Evolutionary conservation across 2,888 invertebrate genomes (phyloP).

Genomic region (Conistra vaccinii): DNA sequence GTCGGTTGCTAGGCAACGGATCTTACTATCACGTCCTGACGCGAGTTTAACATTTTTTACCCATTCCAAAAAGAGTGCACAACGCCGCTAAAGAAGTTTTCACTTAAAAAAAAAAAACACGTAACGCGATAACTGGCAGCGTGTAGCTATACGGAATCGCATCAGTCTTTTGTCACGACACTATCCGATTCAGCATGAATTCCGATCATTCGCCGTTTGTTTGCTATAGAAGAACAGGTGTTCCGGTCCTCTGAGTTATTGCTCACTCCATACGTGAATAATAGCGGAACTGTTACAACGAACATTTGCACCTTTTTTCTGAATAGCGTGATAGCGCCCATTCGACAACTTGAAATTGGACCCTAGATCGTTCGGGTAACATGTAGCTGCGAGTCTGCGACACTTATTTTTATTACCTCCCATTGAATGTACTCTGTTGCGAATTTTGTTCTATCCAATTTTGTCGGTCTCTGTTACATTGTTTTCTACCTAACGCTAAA

Average conservation of each 20-base stretch:
- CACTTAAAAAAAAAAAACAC: conserved; percentile 13
- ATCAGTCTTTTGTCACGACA: conserved; percentile 61
- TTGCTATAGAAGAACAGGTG: conserved; percentile 79
- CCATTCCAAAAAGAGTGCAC: no score
- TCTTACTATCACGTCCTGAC: no score
- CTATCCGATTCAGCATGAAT: conserved; percentile 61
- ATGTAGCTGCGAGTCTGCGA: conserved; percentile 19
- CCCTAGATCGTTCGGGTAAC: conserved; percentile 19
- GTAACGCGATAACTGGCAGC: conserved; percentile 29
- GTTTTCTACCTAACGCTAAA: conserved; percentile 47
- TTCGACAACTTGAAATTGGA: conserved; percentile 32
- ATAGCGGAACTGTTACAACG: conserved; percentile 68
- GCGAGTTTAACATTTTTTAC: no score
- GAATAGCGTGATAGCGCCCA: conserved; percentile 30
- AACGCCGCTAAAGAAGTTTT: no score
- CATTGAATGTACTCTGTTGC: conserved; percentile 15
- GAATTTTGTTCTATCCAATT: conserved; percentile 26
- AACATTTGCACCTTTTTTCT: conserved; percentile 57
- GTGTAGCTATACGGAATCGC: conserved; percentile 45
- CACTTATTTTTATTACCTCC: conserved; percentile 39
- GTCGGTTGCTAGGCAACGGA: no score
- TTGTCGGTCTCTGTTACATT: conserved; percentile 31
- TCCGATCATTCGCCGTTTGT: conserved; percentile 69
- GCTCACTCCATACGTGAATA: conserved; percentile 75
- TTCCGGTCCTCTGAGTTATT: conserved; percentile 74